Base-by-base conservation (phyloP, 2,888 invertebrate genomes). In the Lepas anatifera region DNA sequence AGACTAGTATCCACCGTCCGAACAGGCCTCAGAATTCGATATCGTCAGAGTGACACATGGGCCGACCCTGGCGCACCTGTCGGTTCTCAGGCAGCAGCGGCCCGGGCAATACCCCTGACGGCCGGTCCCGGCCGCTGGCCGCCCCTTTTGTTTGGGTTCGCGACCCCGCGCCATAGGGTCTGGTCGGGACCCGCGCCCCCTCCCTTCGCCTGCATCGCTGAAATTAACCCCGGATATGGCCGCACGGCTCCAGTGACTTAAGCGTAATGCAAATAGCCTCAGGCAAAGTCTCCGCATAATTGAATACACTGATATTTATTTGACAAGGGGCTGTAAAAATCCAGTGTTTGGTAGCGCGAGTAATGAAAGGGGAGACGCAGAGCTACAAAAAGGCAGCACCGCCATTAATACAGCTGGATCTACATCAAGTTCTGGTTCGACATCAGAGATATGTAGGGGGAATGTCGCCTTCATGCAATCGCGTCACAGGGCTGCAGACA, bases 181-280 rank as follows among this genome's bases (percentile, higher is more conserved):
- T 13, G 11, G 11, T 29, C 11, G 4, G 11, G 2, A 2, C 50
- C 27, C 18, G 16, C 32, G 52, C 32, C 13, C 52, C 52, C 18
- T 11, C 18, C 11, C 52, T 58, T 29, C 52, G 32, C 29, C 32
- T 58, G 29, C 29, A 58, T 32, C 52, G 29, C 52, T 58, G 29
- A 58, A 58, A 58, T 58, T 58, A 58, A 58, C 52, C 52, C 52
- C 52, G n/a, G 29, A 58, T 58, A 58, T 58, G 52, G 52, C 52
- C 29, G 29, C 29, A 58, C 32, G 16, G 29, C 16, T 58, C 32
- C 8, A 32, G 13, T 58, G 52, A 58, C 52, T 58, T 58, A 58
- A 16, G 52, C 16, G 29, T 58, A 58, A 58, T 58, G 52, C 52
- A 58, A 58, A 58, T 58, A 58, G 13, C 52, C 52, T 32, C 16